Evolutionary conservation across 2,113 vertebrate genomes (phyloP).

Genomic region (Gymnorhina tibicen): DNA sequence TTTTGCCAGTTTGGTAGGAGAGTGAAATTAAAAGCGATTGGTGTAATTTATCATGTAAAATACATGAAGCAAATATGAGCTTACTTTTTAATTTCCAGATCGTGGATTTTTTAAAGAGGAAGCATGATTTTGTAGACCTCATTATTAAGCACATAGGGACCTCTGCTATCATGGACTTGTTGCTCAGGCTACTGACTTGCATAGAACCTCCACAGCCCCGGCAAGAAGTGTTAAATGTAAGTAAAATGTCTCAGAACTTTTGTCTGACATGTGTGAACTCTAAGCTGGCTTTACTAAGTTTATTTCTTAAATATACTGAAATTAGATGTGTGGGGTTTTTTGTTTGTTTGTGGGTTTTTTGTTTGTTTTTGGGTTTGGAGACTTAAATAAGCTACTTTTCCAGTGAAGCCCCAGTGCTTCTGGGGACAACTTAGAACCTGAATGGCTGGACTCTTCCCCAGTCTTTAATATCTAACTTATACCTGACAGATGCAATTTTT

Average conservation of each 20-base stretch:
- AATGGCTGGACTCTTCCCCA: background rate
- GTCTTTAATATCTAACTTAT: background rate
- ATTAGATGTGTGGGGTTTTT: accelerated
- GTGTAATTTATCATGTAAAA: background rate
- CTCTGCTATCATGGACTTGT: slow-evolving; percentile 96
- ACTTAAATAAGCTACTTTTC: no score
- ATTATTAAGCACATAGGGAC: slow-evolving; percentile 98
- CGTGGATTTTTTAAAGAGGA: slow-evolving; percentile 93
- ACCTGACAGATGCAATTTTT: background rate
- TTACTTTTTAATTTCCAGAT: slow-evolving; percentile 74
- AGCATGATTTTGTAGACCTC: slow-evolving; percentile 93
- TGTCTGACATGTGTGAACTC: background rate
- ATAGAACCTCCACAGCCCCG: slow-evolving; percentile 95
- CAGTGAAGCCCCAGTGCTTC: background rate
- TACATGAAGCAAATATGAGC: background rate
- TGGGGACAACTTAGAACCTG: background rate
- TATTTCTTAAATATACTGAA: background rate
- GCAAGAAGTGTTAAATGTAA: slow-evolving; percentile 93
- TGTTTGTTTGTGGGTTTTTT: background rate
- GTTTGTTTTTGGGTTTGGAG: background rate
- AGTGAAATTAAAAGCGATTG: background rate
- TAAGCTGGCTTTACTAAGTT: background rate
- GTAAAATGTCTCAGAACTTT: slow-evolving; percentile 19
- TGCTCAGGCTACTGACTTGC: slow-evolving; percentile 96
- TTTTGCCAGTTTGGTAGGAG: background rate